Evolutionary conservation across 2,888 invertebrate genomes (phyloP).

Genomic region (Pocota personata): DNA sequence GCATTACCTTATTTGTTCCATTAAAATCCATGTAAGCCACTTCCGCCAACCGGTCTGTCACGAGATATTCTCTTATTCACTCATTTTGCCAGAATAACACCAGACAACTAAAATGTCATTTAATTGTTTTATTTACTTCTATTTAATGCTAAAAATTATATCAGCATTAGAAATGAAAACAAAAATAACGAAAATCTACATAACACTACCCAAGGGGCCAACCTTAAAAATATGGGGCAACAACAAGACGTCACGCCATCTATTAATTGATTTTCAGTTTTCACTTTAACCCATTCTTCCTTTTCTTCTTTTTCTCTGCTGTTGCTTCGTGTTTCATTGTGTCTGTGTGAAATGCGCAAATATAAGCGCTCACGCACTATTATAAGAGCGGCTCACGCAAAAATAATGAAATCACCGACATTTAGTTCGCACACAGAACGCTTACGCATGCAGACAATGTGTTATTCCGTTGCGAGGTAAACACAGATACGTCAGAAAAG

Average conservation of each 20-base stretch:
- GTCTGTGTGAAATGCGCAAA: not conserved
- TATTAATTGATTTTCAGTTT: conserved; percentile 53
- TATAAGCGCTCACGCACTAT: not conserved
- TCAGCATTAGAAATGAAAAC: not conserved
- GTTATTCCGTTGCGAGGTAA: not conserved
- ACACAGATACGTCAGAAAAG: conserved; percentile 9
- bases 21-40: not conserved
- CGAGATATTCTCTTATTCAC: not conserved
- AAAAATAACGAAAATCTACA: not conserved
- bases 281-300: conserved; percentile 25
- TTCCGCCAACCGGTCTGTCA: not conserved
- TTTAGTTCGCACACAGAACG: not conserved
- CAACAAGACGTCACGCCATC: conserved; percentile 57
- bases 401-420: conserved; percentile 7
- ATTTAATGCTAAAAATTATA: not conserved
- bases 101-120: conserved; percentile 34
- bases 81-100: not conserved
- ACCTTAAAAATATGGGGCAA: conserved; percentile 38
- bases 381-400: not conserved
- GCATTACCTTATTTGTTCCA: not conserved
- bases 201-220: conserved; percentile 16
- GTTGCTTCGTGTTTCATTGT: conserved; percentile 18
- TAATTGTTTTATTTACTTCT: conserved; percentile 60
- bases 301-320: not conserved
- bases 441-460: not conserved